A percentile compares a stretch with the other conserved stretches of the same genome.
Evolutionary conservation across 1,140 invertebrate genomes (phyloP).

Genomic region (Chionoecetes opilio): DNA sequence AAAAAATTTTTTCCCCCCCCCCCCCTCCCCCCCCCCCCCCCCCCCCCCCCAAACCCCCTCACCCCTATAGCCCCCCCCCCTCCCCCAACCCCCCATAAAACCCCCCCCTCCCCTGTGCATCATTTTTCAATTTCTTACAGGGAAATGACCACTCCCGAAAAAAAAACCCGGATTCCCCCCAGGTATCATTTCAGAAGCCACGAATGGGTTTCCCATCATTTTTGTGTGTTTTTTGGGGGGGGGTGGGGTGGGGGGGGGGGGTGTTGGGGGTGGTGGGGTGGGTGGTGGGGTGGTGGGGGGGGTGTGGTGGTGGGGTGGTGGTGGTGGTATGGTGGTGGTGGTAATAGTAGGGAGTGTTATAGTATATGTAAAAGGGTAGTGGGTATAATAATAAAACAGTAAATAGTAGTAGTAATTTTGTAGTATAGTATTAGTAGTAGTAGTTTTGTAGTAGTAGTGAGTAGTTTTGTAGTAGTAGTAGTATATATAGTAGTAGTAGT

Average conservation of each 20-base stretch:
- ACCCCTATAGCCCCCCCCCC: neutral
- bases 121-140: neutral
- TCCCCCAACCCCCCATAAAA: neutral
- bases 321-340: neutral
- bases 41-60: neutral
- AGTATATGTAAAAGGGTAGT: no score
- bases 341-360: no score
- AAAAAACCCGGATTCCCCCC: no score
- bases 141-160: neutral
- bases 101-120: neutral
- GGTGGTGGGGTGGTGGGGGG: no score
- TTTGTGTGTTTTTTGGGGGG: no score
- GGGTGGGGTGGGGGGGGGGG: no score
- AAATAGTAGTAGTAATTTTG: no score
- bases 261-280: no score
- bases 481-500: slow-evolving; percentile 3
- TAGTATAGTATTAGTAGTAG: slow-evolving; percentile 15
- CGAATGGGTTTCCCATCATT: no score
- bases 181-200: no score
- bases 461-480: slow-evolving; percentile 29
- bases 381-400: no score
- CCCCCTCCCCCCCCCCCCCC: neutral
- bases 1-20: neutral
- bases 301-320: no score
- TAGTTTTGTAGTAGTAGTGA: slow-evolving; percentile 30